Conservation (phyloP, 2,113 vertebrate genomes). For the Percopsis transmontana region DNA sequence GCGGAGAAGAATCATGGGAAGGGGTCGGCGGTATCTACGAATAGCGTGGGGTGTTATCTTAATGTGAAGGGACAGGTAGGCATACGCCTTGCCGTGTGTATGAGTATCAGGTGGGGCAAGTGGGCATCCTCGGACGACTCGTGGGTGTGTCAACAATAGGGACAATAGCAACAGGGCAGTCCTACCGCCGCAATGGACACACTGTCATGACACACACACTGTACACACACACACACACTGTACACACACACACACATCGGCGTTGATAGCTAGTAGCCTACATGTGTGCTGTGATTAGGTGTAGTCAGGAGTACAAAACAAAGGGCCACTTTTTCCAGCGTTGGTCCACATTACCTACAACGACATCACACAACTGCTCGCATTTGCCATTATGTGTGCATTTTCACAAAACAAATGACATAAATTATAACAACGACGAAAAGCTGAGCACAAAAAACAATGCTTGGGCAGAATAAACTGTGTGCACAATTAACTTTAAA, state of each 20-base stretch:
- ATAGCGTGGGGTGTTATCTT: too few species aligned
- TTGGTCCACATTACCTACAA: background rate
- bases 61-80: background rate
- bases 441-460: too few species aligned
- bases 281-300: constrained; percentile 40
- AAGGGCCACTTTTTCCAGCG: constrained; percentile 29
- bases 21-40: background rate
- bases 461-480: too few species aligned
- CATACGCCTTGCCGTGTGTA: background rate
- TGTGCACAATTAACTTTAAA: too few species aligned
- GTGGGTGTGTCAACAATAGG: constrained; percentile 71
- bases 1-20: background rate
- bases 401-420: background rate
- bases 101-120: background rate
- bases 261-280: background rate
- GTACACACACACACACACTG: background rate
- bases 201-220: constrained; percentile 6
- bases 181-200: constrained; percentile 51
- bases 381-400: background rate
- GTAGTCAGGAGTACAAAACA: constrained; percentile 24
- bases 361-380: background rate
- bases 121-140: constrained; percentile 38
- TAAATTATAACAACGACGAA: too few species aligned
- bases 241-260: constrained; percentile 9
- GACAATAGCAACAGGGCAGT: constrained; percentile 73